Evolutionary conservation across 2,797 vertebrate species (phyloP).

Genomic region (Bovichtus variegatus): DNA sequence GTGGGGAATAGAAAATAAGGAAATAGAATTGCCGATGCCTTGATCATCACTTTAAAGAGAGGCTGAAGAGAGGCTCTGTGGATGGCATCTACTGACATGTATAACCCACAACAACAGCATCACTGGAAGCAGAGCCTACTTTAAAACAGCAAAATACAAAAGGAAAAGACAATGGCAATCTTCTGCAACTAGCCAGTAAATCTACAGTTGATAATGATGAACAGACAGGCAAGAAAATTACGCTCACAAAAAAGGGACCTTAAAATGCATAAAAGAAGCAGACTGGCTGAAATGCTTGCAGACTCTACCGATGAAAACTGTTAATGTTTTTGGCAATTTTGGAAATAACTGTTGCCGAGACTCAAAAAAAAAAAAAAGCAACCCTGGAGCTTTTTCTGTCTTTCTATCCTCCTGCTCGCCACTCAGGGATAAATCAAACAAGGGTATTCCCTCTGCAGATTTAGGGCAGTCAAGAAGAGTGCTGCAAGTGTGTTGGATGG

Average conservation of each 20-base stretch:
- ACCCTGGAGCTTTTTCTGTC: background rate
- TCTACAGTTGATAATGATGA: conserved; percentile 1
- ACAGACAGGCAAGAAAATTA: background rate
- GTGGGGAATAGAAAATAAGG: conserved; percentile 11
- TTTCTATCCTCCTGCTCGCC: background rate
- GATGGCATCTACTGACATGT: conserved; percentile 11
- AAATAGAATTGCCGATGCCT: conserved; percentile 28
- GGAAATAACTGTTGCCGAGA: background rate
- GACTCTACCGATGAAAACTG: background rate
- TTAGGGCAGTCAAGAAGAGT: conserved; percentile 7
- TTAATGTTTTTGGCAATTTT: background rate
- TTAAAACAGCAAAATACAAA: conserved; percentile 13
- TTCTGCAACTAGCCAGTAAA: background rate
- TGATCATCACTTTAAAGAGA: conserved; percentile 39
- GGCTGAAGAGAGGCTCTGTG: conserved; percentile 10
- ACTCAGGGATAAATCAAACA: background rate
- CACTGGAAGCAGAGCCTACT: background rate
- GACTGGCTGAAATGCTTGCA: conserved; percentile 8
- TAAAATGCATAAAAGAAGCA: background rate
- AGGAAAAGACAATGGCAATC: background rate
- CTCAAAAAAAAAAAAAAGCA: background rate
- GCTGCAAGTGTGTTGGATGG: conserved; percentile 30
- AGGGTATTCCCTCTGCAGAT: background rate
- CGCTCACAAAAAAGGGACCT: background rate
- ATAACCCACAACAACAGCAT: conserved; percentile 9